These are phyloP conservation scores for Plebejus argus DNA, from an alignment of 2,888 invertebrate genomes.

Conservation along the genomic window DNA sequence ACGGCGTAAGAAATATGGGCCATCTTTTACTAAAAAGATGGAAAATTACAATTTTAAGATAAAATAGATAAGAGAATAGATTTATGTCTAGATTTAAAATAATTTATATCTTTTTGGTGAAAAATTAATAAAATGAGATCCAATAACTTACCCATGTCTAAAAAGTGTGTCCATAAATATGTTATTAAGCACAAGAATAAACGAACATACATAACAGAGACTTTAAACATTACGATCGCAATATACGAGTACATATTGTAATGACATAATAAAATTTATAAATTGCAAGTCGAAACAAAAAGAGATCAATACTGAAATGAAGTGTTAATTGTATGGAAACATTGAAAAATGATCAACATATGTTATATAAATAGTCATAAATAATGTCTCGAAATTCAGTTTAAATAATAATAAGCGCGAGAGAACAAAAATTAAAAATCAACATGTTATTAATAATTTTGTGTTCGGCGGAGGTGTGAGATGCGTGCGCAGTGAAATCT, in stretches of 20 bases:
- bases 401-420: slow-evolving; percentile 80
- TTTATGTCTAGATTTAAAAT: too few relatives aligned
- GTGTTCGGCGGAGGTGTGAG: slow-evolving; percentile 76
- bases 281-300: slow-evolving; percentile 54
- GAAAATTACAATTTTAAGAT: too few relatives aligned
- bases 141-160: not conserved
- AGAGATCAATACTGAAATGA: slow-evolving; percentile 75
- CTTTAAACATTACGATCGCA: slow-evolving; percentile 5
- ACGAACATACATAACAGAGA: not conserved
- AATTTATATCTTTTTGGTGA: too few relatives aligned
- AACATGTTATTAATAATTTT: slow-evolving; percentile 79
- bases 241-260: not conserved
- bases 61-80: too few relatives aligned
- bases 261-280: slow-evolving; percentile 21
- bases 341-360: slow-evolving; percentile 81
- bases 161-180: not conserved
- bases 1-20: too few relatives aligned
- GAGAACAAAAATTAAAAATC: slow-evolving; percentile 78
- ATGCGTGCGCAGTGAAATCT: slow-evolving; percentile 55
- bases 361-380: slow-evolving; percentile 81
- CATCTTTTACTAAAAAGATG: too few relatives aligned
- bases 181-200: not conserved
- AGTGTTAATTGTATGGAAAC: slow-evolving; percentile 80
- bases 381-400: slow-evolving; percentile 77
- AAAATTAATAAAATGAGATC: too few relatives aligned